Percentiles rank a stretch among this genome's conserved stretches.
Conservation (phyloP, 2,888 invertebrate species). For the Orthosia gracilis region DNA sequence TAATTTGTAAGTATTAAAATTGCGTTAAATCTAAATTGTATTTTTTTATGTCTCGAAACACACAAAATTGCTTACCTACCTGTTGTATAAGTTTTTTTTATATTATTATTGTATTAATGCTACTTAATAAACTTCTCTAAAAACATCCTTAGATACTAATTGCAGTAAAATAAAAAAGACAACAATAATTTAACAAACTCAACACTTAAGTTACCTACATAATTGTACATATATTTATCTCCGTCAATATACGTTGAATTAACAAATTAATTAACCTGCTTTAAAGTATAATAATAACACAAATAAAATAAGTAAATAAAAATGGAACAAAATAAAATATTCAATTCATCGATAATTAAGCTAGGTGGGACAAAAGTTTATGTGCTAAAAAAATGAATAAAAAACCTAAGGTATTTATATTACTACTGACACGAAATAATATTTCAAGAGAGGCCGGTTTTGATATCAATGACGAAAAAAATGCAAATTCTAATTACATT, state of each 20-base stretch:
- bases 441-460: too few relatives aligned
- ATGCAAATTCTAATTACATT: background rate
- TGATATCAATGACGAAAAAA: background rate
- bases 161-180: background rate
- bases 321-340: background rate
- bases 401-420: background rate
- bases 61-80: too few relatives aligned
- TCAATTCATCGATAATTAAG: too few relatives aligned
- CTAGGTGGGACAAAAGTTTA: slow-evolving; percentile 1
- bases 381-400: background rate
- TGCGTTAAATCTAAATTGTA: slow-evolving; percentile 10
- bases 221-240: too few relatives aligned
- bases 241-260: too few relatives aligned
- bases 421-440: background rate
- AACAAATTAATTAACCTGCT: background rate
- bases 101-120: background rate
- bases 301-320: background rate
- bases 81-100: too few relatives aligned
- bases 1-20: slow-evolving; percentile 57
- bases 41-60: slow-evolving; percentile 34
- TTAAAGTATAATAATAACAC: background rate
- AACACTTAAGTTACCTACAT: slow-evolving; percentile 26
- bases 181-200: slow-evolving; percentile 32
- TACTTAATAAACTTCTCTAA: background rate
- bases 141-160: background rate